phyloP scores from a whole-genome alignment of 1,140 invertebrate genomes.

The Tachypleus tridentatus region DNA sequence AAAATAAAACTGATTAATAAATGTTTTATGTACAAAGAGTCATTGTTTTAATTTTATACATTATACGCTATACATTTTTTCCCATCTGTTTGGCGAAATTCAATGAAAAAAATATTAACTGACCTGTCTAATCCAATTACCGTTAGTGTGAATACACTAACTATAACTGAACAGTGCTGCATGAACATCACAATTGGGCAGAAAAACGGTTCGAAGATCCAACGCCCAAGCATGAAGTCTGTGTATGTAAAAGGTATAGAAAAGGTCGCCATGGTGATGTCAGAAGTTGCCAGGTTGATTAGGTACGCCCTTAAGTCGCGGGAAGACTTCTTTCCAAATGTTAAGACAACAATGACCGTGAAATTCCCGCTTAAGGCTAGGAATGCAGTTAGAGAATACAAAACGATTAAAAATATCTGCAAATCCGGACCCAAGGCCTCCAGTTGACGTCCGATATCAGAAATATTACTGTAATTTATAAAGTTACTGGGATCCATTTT shows the following conservation, averaged over 20 bases:
- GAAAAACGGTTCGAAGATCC: conserved; percentile 34
- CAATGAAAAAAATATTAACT: conserved; percentile 9
- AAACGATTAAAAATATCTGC: conserved; percentile 30
- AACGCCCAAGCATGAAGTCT: conserved; percentile 34
- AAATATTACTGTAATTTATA: no score
- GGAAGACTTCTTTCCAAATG: conserved; percentile 31
- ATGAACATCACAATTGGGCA: conserved; percentile 35
- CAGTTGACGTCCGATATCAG: background rate
- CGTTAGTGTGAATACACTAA: conserved; percentile 36
- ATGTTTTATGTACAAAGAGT: no score
- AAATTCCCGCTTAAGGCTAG: conserved; percentile 32
- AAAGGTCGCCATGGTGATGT: conserved; percentile 36
- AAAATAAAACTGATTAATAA: no score
- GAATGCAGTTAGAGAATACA: conserved; percentile 33
- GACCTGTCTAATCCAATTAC: conserved; percentile 38
- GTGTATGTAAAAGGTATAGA: conserved; percentile 39
- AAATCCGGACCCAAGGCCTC: conserved; percentile 17
- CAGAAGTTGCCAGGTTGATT: conserved; percentile 35
- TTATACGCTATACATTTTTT: no score
- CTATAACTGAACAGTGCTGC: conserved; percentile 34
- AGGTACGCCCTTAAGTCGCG: conserved; percentile 33
- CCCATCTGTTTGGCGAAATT: no score
- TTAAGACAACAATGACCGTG: conserved; percentile 33
- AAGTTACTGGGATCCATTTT: no score
- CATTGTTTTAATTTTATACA: no score